Evolutionary conservation across 2,888 invertebrate genomes (phyloP).

Genomic region (Chironomus tentans): DNA sequence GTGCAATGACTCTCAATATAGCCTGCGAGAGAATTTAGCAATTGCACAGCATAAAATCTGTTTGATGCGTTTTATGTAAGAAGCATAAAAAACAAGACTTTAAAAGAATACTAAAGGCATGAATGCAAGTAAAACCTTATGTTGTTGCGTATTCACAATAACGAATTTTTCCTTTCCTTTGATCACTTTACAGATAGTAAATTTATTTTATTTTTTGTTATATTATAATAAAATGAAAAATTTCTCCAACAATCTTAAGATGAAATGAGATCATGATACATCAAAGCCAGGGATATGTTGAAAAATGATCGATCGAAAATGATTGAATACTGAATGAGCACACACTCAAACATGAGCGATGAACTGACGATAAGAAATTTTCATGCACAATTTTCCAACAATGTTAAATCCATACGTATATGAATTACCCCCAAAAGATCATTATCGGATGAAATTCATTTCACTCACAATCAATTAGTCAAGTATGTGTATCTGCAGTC

Average conservation of each 20-base stretch:
- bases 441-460: slow-evolving; percentile 19
- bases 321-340: slow-evolving; percentile 1
- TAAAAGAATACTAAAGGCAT: neutral
- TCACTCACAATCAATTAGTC: slow-evolving; percentile 14
- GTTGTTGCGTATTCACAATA: slow-evolving; percentile 6
- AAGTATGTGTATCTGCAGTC: neutral
- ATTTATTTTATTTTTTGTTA: neutral
- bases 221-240: neutral
- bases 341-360: neutral
- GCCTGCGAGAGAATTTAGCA: slow-evolving; percentile 11
- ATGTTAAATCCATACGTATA: neutral
- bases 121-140: slow-evolving; percentile 14
- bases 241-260: neutral
- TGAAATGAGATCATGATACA: neutral
- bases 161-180: neutral
- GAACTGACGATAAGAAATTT: slow-evolving; percentile 3
- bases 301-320: slow-evolving; percentile 12
- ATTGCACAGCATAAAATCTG: slow-evolving; percentile 14
- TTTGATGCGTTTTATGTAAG: slow-evolving; percentile 16
- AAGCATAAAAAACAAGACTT: neutral
- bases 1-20: slow-evolving; percentile 22
- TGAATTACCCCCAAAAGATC: neutral
- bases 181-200: slow-evolving; percentile 24
- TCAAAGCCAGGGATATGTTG: neutral
- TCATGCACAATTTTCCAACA: slow-evolving; percentile 2